phyloP scores from a whole-genome alignment of 2,113 vertebrate species.

The Proterorhinus semilunaris region DNA sequence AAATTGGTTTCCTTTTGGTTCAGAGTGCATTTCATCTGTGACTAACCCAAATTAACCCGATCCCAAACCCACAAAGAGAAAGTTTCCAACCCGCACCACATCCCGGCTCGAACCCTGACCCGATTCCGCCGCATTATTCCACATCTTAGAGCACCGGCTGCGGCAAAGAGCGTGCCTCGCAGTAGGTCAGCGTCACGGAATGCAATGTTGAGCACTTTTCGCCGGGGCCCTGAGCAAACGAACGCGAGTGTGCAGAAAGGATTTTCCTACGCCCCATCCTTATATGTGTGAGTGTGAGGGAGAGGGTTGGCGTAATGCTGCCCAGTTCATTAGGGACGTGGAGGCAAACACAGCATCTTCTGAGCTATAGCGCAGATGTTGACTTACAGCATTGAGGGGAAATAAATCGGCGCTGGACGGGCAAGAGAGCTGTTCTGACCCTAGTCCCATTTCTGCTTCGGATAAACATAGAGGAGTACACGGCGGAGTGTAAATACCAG shows the following conservation, averaged over 20 bases:
- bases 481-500: conserved; percentile 49
- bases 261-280: conserved; percentile 20
- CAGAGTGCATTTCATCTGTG: conserved; percentile 39
- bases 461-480: conserved; percentile 8
- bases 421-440: conserved; percentile 14
- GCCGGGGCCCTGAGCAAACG: conserved; percentile 37
- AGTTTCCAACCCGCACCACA: conserved; percentile 17
- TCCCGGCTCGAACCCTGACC: conserved; percentile 27
- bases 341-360: conserved; percentile 42
- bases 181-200: conserved; percentile 25
- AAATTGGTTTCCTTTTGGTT: conserved; percentile 54
- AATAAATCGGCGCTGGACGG: conserved; percentile 37
- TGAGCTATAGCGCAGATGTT: conserved; percentile 33
- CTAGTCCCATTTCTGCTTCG: background rate
- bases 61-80: conserved; percentile 26
- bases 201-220: conserved; percentile 29
- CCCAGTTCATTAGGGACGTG: conserved; percentile 40
- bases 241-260: conserved; percentile 27
- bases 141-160: conserved; percentile 11
- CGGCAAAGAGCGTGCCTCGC: conserved; percentile 23
- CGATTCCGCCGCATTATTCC: conserved; percentile 39
- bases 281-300: conserved; percentile 4
- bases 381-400: conserved; percentile 27
- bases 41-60: conserved; percentile 58
- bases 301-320: conserved; percentile 9